These are phyloP conservation scores for Coturnix japonica DNA, from an alignment of 2,113 vertebrate species.

Conservation along the genomic window DNA sequence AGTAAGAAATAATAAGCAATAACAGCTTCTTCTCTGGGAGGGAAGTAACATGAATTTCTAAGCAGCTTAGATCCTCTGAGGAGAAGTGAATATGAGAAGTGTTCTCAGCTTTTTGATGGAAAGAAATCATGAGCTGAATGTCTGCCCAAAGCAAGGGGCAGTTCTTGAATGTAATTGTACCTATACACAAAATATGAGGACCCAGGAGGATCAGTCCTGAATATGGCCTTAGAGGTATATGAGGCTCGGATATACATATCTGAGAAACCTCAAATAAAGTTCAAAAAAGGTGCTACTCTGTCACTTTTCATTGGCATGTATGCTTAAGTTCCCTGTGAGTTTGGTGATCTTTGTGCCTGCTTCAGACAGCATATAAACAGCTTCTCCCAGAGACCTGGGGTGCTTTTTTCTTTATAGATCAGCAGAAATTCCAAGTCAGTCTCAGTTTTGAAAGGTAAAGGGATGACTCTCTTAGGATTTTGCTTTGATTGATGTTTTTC, in stretches of 20 bases:
- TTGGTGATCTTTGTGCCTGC: neutral
- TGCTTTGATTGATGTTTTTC: neutral
- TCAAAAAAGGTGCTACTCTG: neutral
- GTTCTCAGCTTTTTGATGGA: neutral
- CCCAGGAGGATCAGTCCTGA: neutral
- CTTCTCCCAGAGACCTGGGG: neutral
- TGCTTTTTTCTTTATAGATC: neutral
- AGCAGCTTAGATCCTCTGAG: neutral
- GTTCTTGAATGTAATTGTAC: neutral
- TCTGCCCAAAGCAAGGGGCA: neutral
- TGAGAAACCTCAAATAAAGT: neutral
- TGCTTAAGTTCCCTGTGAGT: neutral
- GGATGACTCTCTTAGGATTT: neutral
- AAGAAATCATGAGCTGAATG: neutral
- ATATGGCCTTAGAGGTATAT: neutral
- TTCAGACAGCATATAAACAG: neutral
- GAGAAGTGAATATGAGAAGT: neutral
- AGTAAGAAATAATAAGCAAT: neutral
- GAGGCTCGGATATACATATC: neutral
- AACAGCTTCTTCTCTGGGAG: neutral
- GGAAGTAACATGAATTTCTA: neutral
- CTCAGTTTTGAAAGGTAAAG: neutral
- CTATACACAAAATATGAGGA: accelerated
- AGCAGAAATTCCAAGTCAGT: neutral
- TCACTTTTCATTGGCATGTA: neutral